A percentile compares a stretch with the other conserved stretches of the same genome.
phyloP scores from a whole-genome alignment of 2,888 invertebrate genomes.

The Rhingia rostrata region DNA sequence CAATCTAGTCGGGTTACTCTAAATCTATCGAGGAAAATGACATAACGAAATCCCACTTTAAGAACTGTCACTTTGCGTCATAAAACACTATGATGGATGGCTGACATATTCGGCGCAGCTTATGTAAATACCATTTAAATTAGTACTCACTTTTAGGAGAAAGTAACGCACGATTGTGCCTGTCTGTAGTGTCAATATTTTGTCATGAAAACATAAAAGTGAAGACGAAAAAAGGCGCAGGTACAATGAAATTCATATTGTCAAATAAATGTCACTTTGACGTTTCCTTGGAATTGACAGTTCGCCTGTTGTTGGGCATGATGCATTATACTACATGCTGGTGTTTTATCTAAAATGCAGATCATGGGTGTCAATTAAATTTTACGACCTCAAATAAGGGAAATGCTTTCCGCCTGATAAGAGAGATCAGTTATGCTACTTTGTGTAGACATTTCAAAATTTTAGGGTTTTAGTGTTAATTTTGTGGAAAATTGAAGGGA shows the following conservation, averaged over 20 bases:
- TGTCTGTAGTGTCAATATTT: slow-evolving; percentile 53
- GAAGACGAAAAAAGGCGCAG: slow-evolving; percentile 20
- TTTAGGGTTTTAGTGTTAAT: slow-evolving; percentile 36
- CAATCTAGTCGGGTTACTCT: slow-evolving; percentile 45
- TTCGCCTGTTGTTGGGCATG: slow-evolving; percentile 31
- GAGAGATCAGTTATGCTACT: neutral
- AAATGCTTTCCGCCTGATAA: slow-evolving; percentile 37
- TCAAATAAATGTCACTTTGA: slow-evolving; percentile 52
- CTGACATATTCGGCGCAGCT: slow-evolving; percentile 27
- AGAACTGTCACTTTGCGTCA: slow-evolving; percentile 36
- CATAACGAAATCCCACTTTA: neutral
- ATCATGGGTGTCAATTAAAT: slow-evolving; percentile 41
- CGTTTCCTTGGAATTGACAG: slow-evolving; percentile 23
- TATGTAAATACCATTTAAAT: slow-evolving; percentile 4
- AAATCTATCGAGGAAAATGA: slow-evolving; percentile 10
- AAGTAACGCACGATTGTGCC: slow-evolving; percentile 19
- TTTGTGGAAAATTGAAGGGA: slow-evolving; percentile 33
- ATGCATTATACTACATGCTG: neutral
- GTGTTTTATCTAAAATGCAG: slow-evolving; percentile 42
- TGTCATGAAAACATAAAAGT: slow-evolving; percentile 11
- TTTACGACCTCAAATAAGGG: slow-evolving; percentile 38
- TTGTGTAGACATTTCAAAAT: slow-evolving; percentile 35
- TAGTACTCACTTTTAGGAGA: neutral
- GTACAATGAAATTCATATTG: slow-evolving; percentile 33
- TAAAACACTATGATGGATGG: slow-evolving; percentile 45